Percentiles rank a stretch among this genome's conserved stretches.
phyloP scores from a whole-genome alignment of 2,888 invertebrate species.

The Drosophila barbarae region DNA sequence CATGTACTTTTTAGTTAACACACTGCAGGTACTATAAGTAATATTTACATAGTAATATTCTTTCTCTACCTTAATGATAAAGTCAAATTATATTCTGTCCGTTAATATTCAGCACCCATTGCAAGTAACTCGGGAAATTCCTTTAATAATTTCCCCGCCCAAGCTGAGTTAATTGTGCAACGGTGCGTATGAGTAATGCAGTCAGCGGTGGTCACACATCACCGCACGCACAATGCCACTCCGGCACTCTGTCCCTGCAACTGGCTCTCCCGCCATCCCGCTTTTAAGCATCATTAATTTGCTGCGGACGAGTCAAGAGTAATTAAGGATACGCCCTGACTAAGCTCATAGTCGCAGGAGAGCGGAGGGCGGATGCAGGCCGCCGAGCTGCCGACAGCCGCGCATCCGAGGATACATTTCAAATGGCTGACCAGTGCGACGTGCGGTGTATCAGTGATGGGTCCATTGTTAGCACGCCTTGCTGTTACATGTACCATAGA shows the following conservation, averaged over 20 bases:
- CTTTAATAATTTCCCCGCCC: conserved; percentile 10
- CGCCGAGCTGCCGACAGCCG: conserved; percentile 21
- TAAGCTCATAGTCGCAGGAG: conserved; percentile 26
- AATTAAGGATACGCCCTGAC: conserved; percentile 52
- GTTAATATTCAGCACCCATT: not conserved
- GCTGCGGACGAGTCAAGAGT: conserved; percentile 54
- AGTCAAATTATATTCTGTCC: not conserved
- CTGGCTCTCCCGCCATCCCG: conserved; percentile 18
- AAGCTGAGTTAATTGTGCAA: conserved; percentile 55
- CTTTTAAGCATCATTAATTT: conserved; percentile 68
- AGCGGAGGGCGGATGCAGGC: conserved; percentile 29
- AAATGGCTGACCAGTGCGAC: conserved; percentile 23
- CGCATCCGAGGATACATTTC: conserved; percentile 32
- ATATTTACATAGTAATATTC: not conserved
- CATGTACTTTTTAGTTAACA: not conserved
- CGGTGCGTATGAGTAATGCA: conserved; percentile 65
- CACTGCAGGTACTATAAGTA: not conserved
- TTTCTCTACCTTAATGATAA: not conserved
- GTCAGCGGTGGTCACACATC: conserved; percentile 30
- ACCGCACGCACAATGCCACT: conserved; percentile 25
- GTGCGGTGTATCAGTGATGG: conserved; percentile 22
- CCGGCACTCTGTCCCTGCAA: conserved; percentile 18
- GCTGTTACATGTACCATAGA: conserved; percentile 10
- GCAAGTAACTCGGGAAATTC: not conserved
- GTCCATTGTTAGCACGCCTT: conserved; percentile 23